Evolutionary conservation across 2,888 invertebrate genomes (phyloP), one percentile per base, ranked within the genome.

Genomic region (Bellardia pandia): DNA sequence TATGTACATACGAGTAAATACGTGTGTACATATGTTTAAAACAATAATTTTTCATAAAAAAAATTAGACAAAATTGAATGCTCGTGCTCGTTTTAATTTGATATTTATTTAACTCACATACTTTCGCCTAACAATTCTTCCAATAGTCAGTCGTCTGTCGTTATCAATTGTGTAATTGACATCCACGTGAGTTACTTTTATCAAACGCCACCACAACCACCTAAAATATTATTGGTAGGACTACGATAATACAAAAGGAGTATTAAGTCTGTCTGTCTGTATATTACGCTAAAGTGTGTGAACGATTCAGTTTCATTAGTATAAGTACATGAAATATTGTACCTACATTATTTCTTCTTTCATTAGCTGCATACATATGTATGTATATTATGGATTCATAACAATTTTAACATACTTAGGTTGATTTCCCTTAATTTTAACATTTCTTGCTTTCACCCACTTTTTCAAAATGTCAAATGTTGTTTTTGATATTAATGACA

Each of bases 71-170:
- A 45, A 23, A 13, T 45, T 45, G 45, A 45, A 45, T 45, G 45
- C 37, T 33, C 42, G 23, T 66, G 48, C 48, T 58, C 16, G n/a
- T 51, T 3, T 42, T 74, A 72, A 84, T 72, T 78, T 53, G 5
- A 8, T 75, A 62, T 69, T 78, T 85, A 45, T 56, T 64, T 85
- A 85, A 45, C 62, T 68, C 62, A 75, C 23, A 85, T 75, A 71
- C 8, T 48, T 11, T 1, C 71, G 68, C 14, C 45, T 3, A 45
- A 13, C 30, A 16, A 33, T 58, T 1, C 51, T n/a, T 71, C 42
- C 42, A 74, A 74, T 66, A 48, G n/a, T 23, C 9, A 58, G 16
- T 16, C n/a, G 37, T 3, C 13, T 60, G 42, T 69, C 23, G 75
- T 75, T 78, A 78, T n/a, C 74, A 30, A 45, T 69, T 62, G 23